phyloP scores from a whole-genome alignment of 2,113 vertebrate species.

The Lagenorhynchus albirostris region DNA sequence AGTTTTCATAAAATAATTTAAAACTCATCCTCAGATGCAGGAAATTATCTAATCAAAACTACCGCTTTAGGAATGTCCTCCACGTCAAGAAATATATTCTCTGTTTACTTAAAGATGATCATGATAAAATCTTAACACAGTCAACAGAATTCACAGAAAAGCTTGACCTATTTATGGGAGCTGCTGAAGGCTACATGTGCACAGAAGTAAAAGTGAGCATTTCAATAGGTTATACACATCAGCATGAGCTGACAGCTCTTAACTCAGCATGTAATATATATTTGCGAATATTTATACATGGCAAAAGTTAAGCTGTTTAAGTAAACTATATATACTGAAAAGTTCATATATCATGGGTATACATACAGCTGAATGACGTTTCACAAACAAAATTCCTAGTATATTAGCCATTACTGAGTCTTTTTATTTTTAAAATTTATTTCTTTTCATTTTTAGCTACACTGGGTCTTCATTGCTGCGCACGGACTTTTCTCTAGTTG shows the following conservation, averaged over 20 bases:
- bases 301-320: background rate
- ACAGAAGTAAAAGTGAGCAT: background rate
- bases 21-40: background rate
- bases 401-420: background rate
- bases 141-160: background rate
- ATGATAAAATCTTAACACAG: conserved; percentile 1
- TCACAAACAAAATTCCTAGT: background rate
- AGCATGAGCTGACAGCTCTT: background rate
- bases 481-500: no score
- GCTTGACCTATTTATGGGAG: background rate
- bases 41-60: background rate
- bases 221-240: background rate
- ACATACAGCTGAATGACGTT: background rate
- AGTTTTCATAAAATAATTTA: background rate
- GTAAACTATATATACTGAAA: background rate
- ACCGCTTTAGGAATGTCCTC: background rate
- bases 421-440: background rate
- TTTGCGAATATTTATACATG: background rate
- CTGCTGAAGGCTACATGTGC: background rate
- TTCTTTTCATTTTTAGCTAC: no score
- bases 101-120: conserved; percentile 8
- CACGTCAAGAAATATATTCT: background rate
- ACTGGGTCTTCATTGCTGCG: no score
- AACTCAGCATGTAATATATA: background rate
- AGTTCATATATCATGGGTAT: background rate